These are phyloP conservation scores for Cotesia vestalis DNA, from an alignment of 1,140 invertebrate genomes.

Conservation along the genomic window DNA sequence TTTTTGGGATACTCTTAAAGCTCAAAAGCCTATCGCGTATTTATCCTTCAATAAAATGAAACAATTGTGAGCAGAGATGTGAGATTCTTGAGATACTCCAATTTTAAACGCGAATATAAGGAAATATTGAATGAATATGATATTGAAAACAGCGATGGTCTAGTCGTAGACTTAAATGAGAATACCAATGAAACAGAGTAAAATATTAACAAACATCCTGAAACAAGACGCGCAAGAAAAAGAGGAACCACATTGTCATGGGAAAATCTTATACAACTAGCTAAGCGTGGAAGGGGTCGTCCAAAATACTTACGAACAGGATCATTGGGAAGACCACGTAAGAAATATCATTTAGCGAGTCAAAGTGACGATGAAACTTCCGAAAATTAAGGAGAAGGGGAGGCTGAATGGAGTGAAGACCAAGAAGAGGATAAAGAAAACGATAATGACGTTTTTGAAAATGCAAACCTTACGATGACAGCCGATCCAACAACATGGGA, in stretches of 20 bases:
- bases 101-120: neutral
- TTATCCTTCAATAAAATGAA: neutral
- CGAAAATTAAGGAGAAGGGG: neutral
- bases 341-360: neutral
- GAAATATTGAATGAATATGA: neutral
- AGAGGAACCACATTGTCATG: neutral
- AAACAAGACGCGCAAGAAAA: neutral
- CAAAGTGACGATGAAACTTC: neutral
- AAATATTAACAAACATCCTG: neutral
- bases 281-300: neutral
- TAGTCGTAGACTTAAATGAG: neutral
- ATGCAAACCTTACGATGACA: neutral
- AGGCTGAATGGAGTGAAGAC: neutral
- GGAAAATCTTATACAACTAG: neutral
- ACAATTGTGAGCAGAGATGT: neutral
- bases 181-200: neutral
- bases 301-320: neutral
- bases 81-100: slow-evolving; percentile 3
- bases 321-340: neutral
- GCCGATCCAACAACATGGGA: neutral
- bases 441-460: neutral
- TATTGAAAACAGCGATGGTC: neutral
- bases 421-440: neutral
- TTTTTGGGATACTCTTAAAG: slow-evolving; percentile 9
- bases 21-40: slow-evolving; percentile 19